A percentile compares a stretch with the other conserved stretches of the same genome.
Conservation (phyloP, 2,797 vertebrate genomes). For the Mus caroli region DNA sequence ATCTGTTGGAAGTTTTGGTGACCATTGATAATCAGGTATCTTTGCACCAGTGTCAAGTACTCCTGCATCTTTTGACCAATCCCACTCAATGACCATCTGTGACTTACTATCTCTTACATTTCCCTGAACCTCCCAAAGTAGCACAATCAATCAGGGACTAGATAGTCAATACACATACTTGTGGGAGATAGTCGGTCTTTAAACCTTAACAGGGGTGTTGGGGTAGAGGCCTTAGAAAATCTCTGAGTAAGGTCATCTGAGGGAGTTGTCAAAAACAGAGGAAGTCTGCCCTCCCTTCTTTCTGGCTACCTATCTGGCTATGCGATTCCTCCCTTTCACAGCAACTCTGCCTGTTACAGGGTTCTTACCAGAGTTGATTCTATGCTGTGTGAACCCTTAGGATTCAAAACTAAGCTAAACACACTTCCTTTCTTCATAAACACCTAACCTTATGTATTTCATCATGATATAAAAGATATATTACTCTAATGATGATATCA, state of each 20-base stretch:
- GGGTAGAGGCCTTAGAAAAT: neutral
- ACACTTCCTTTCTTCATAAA: neutral
- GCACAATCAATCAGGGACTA: neutral
- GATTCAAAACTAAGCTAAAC: neutral
- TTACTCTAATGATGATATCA: neutral
- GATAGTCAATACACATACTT: neutral
- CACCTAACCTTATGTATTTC: neutral
- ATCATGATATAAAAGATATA: neutral
- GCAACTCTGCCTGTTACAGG: neutral
- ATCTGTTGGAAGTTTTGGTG: neutral
- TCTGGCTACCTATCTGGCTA: neutral
- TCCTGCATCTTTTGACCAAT: neutral
- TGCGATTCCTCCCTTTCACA: neutral
- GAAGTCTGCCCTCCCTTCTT: neutral
- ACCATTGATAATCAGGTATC: neutral
- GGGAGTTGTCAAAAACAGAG: neutral
- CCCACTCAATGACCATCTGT: neutral
- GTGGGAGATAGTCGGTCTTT: neutral
- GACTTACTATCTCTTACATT: neutral
- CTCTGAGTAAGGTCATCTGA: neutral
- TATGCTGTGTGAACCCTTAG: neutral
- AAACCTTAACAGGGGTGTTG: neutral
- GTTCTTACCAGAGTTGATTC: neutral
- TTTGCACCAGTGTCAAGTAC: neutral
- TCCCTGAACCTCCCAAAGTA: neutral